Conservation (phyloP, 2,888 invertebrate species). For the Nymphalis c-album region DNA sequence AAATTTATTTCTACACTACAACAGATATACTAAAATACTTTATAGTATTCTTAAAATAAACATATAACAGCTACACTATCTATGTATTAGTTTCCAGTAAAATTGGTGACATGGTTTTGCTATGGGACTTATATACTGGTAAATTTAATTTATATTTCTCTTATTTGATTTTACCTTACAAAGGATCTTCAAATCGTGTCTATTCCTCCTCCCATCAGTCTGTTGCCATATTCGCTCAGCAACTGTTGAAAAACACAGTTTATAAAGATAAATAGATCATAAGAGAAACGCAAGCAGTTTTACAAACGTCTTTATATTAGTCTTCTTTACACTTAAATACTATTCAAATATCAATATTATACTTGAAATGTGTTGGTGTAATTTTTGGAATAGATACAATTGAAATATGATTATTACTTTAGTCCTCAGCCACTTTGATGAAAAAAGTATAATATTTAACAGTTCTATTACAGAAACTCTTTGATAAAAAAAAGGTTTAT, state of each 20-base stretch:
- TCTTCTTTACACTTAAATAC: no score
- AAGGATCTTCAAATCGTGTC: conserved; percentile 59
- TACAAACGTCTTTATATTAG: no score
- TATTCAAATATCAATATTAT: no score
- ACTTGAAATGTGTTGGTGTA: no score
- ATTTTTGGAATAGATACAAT: no score
- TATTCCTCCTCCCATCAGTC: conserved; percentile 85
- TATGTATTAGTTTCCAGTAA: neutral
- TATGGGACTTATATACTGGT: conserved; percentile 9
- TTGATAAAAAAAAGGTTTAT: no score
- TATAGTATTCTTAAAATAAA: neutral
- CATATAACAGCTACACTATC: neutral
- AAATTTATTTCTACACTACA: neutral
- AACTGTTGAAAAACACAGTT: conserved; percentile 80
- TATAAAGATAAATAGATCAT: no score
- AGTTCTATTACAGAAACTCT: no score
- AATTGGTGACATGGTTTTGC: conserved; percentile 8
- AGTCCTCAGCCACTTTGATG: no score
- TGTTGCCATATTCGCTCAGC: conserved; percentile 91
- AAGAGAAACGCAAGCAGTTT: no score
- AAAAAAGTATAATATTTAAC: no score
- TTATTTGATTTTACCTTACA: neutral
- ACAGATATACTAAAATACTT: neutral
- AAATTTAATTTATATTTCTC: neutral
- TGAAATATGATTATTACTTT: no score